Conservation (phyloP, 2,113 vertebrate species). For the Motacilla alba region DNA sequence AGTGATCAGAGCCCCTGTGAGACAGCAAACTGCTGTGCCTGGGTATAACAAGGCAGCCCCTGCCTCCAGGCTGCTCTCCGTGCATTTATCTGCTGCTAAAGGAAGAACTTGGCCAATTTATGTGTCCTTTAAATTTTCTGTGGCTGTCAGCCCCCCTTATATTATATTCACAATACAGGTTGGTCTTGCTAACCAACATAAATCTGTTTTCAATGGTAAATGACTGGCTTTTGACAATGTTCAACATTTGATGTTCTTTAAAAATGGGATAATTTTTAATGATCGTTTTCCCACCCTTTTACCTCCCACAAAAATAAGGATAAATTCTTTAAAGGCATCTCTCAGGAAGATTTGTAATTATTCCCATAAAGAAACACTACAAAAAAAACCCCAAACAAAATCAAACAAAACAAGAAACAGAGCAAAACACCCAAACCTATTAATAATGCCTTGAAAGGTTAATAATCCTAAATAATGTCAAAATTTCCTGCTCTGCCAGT, state of each 20-base stretch:
- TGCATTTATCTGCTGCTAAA: not conserved
- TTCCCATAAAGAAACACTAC: not conserved
- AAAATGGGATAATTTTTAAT: not conserved
- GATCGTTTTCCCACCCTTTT: not conserved
- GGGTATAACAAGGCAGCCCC: not conserved
- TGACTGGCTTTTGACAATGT: not conserved
- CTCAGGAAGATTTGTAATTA: not conserved
- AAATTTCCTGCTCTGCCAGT: not conserved
- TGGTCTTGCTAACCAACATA: not conserved
- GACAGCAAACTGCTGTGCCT: not conserved
- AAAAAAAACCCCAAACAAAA: not conserved
- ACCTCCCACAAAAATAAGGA: not conserved
- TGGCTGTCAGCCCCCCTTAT: not conserved
- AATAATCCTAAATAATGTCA: not conserved
- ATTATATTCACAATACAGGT: not conserved
- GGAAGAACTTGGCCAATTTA: not conserved
- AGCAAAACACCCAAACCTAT: rapidly evolving
- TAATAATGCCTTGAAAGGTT: not conserved
- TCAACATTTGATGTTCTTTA: not conserved
- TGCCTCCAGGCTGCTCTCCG: not conserved
- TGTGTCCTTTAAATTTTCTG: not conserved
- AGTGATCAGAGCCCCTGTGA: not conserved
- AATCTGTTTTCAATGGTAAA: not conserved
- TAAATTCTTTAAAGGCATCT: not conserved
- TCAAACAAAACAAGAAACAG: not conserved